Conservation (phyloP, 92 coral and sea anemone genomes). For the Porites lobata region DNA sequence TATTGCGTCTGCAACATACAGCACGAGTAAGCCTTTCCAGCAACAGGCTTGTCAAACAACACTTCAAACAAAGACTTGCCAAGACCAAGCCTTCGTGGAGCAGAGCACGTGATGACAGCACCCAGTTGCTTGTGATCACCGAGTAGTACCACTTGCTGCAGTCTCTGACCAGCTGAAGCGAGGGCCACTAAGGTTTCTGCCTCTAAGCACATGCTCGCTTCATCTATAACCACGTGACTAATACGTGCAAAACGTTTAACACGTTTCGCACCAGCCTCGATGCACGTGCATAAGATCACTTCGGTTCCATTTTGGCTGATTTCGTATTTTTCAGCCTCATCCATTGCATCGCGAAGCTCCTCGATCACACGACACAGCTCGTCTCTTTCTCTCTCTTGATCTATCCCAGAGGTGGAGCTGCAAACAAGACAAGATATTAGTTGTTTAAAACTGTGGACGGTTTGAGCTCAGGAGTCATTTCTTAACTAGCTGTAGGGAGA, state of each 20-base stretch:
- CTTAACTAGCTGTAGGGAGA: too few relatives aligned
- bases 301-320: conserved; percentile 71
- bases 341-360: conserved; percentile 68
- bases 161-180: conserved; percentile 78
- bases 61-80: conserved; percentile 81
- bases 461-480: too few relatives aligned
- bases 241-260: conserved; percentile 74
- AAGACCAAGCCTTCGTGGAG: conserved; percentile 84
- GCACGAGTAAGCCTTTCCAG: conserved; percentile 68
- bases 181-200: conserved; percentile 87
- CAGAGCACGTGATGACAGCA: conserved; percentile 78
- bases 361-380: conserved; percentile 56
- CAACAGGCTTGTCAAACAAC: conserved; percentile 54
- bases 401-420: conserved; percentile 19
- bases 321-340: conserved; percentile 87
- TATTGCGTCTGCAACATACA: conserved; percentile 60
- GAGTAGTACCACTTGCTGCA: conserved; percentile 79
- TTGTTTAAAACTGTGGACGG: too few relatives aligned
- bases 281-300: conserved; percentile 93
- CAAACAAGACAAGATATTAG: neutral
- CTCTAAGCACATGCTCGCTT: conserved; percentile 91
- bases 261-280: conserved; percentile 91
- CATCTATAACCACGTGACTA: conserved; percentile 90
- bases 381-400: conserved; percentile 33
- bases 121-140: conserved; percentile 86